Conservation (phyloP, 2,888 invertebrate species). For the Leptarthrus brevirostris region DNA sequence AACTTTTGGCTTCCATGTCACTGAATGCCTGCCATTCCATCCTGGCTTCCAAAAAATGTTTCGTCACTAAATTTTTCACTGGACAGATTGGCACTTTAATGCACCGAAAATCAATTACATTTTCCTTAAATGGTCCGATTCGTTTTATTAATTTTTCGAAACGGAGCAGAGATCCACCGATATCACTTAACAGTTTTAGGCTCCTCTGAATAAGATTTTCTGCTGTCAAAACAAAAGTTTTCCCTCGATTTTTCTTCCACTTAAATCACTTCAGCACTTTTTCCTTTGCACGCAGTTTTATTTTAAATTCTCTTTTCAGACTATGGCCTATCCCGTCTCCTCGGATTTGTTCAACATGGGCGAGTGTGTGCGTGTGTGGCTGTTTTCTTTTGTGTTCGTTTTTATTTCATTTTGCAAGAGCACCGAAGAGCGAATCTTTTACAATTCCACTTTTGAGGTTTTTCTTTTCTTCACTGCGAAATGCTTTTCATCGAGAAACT, state of each 20-base stretch:
- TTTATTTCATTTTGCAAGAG: too few relatives aligned
- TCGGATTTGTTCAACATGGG: not conserved
- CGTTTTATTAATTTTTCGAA: not conserved
- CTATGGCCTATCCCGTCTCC: not conserved
- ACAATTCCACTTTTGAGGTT: too few relatives aligned
- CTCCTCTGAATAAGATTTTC: not conserved
- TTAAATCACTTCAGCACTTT: slow-evolving; percentile 21
- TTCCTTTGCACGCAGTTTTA: slow-evolving; percentile 51
- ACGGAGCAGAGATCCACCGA: too few relatives aligned
- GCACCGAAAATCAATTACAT: not conserved
- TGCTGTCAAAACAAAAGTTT: slow-evolving; percentile 20
- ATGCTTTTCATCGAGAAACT: too few relatives aligned
- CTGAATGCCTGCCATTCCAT: not conserved
- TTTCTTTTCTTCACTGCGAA: too few relatives aligned
- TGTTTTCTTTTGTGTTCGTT: not conserved
- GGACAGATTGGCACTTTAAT: not conserved
- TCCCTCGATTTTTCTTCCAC: slow-evolving; percentile 27
- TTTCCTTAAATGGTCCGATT: slow-evolving; percentile 15
- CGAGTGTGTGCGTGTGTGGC: too few relatives aligned
- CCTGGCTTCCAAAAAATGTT: not conserved
- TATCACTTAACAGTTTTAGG: not conserved
- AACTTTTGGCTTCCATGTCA: slow-evolving; percentile 7
- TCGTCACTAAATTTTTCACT: not conserved
- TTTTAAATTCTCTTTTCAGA: slow-evolving; percentile 46
- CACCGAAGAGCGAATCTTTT: too few relatives aligned